A percentile compares a stretch with the other conserved stretches of the same genome.
Evolutionary conservation across 2,888 invertebrate species (phyloP).

Genomic region (Danaus chrysippus): DNA sequence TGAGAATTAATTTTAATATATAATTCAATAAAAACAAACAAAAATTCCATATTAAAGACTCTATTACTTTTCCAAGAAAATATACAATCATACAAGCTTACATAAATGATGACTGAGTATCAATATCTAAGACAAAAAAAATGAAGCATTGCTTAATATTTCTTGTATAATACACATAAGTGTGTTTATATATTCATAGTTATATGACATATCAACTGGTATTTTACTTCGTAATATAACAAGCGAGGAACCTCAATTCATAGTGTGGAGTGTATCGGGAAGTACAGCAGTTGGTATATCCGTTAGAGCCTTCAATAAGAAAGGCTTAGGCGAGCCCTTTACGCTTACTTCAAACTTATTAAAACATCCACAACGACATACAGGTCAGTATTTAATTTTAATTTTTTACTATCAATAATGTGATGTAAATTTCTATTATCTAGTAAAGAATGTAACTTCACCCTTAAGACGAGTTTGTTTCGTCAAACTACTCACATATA

Average conservation of each 20-base stretch:
- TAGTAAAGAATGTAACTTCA: no score
- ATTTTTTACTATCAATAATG: background rate
- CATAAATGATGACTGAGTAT: no score
- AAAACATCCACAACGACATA: constrained; percentile 81
- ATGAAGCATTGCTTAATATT: background rate
- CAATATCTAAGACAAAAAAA: no score
- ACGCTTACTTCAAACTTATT: constrained; percentile 79
- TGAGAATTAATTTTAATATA: constrained; percentile 43
- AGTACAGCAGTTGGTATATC: constrained; percentile 79
- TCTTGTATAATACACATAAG: background rate
- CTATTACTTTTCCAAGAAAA: no score
- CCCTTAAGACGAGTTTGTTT: no score
- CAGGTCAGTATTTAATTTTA: constrained; percentile 61
- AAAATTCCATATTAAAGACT: no score
- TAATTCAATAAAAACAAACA: no score
- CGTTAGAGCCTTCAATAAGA: constrained; percentile 84
- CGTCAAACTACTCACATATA: no score
- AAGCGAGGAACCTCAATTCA: constrained; percentile 79
- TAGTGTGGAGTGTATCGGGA: constrained; percentile 78
- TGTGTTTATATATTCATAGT: constrained; percentile 39
- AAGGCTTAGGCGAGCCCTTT: constrained; percentile 82
- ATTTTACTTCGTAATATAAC: constrained; percentile 78
- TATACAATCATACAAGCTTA: no score
- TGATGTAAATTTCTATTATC: background rate
- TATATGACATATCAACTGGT: constrained; percentile 72